Evolutionary conservation across 2,113 vertebrate genomes (phyloP), one percentile per base, ranked within the genome.

Genomic region (Atractosteus spatula): DNA sequence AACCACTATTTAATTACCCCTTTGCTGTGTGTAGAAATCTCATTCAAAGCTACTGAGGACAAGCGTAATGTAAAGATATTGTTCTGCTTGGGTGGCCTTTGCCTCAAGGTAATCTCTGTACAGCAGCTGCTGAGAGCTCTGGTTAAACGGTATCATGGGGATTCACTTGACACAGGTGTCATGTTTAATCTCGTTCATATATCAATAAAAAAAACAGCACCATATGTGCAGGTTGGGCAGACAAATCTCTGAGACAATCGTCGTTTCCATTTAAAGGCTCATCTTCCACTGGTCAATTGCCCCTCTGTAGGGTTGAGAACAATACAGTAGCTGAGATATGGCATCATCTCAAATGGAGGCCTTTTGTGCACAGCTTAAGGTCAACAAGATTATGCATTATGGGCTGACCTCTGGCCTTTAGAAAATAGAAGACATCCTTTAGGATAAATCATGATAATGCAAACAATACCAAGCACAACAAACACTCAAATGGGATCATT

Each of bases 41-140:
- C 85, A 78, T 83, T 88, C 84, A 78, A 59, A 2, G 78, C 78
- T 78, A 69, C 79, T 85, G 85, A 82, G 77, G 79, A 90, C 83
- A 78, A 76, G 79, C 84, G 91, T 88, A 86, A 75, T 80, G 84
- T 86, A 82, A 84, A 86, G 88, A 91, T 90, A 87, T 85, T 82
- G 86, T 92, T 95, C 94, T 91, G 87, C 90, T 74, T 93, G 92
- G 92, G 94, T 95, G 93, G 93, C 81, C 91, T 73, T 69, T 72
- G 82, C 80, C 81, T 81, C 74, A 87, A 89, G 87, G 88, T 86
- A 86, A 94, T 93, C 86, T 92, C 88, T 86, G 85, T 89, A 89
- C 84, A 85, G 88, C 93, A 93, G 92, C 89, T 93, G 91, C 91
- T 90, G 84, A 79, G 85, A 88, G 82, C 45, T 74, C 85, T 84